Evolutionary conservation across 1,140 invertebrate genomes (phyloP), one percentile per base, ranked within the genome.

Genomic region (Paramacrobiotus metropolitanus): DNA sequence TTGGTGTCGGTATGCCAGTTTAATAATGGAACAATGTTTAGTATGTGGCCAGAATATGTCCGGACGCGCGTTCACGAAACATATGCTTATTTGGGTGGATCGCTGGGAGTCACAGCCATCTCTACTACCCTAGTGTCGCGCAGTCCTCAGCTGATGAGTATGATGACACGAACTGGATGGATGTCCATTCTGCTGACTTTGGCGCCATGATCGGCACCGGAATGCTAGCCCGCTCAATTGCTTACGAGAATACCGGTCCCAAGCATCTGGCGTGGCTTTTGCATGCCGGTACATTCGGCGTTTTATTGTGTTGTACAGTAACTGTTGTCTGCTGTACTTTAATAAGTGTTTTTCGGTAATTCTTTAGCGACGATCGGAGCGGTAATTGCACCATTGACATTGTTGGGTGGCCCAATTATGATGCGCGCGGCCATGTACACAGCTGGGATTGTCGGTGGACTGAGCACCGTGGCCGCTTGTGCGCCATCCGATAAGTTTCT

Each of bases 401-500:
- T 95, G 61, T 68, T 96, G 1, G 93, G 92, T 30, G 92, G 91
- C 4, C 87, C 91, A 1, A 71, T 95, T 20, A 69, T 96, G 2
- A 76, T 87, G 2, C 76, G 88, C 65, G 94, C 93, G 61, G 90
- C 87, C 40, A 84, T 84, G 79, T 93, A 92, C 69, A 96, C 93
- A 1, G 88, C 87, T 61, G 70, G 48, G 9, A 55, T 55, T 24
- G 48, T 55, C 24, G 48, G 48, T 55, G 72, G 77, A 45, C 75
- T 97, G 29, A 92, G 88, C 55, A 80, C 87, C 1, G 79, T 96
- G 21, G 92, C 93, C 29, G 80, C 85, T 29, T 97, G 90, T 77
- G 93, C 94, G 20, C 94, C 94, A 3, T 93, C 84, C 73, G 93
- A 97, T 64, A 92, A 80, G 68, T 98, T 98, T 72, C 75, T 98